Conservation (phyloP, 2,797 vertebrate genomes). For the Bradypus variegatus region DNA sequence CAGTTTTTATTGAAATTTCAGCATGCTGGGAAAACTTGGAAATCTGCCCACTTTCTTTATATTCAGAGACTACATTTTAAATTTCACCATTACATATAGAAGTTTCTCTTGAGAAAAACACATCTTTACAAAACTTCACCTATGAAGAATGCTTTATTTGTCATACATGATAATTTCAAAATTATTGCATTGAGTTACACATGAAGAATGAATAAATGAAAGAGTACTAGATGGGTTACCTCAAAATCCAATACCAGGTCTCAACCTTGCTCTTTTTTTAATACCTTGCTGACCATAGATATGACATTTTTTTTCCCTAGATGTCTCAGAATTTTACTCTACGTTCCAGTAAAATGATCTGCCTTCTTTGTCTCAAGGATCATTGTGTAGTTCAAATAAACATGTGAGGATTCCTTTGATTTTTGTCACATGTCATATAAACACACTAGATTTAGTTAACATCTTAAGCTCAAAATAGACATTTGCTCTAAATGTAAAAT, state of each 20-base stretch:
- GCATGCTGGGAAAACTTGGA: background rate
- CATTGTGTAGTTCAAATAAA: background rate
- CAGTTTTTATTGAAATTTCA: constrained; percentile 43
- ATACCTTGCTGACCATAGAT: background rate
- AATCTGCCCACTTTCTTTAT: constrained; percentile 29
- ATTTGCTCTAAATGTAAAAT: background rate
- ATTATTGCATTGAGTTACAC: background rate
- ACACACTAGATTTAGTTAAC: background rate
- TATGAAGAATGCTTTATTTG: background rate
- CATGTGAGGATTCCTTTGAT: background rate
- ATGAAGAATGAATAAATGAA: background rate
- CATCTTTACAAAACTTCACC: background rate
- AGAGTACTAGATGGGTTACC: background rate
- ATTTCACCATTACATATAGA: background rate
- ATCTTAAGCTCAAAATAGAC: background rate
- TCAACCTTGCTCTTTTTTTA: background rate
- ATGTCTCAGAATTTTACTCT: background rate
- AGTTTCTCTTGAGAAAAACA: background rate
- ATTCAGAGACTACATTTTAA: constrained; percentile 40
- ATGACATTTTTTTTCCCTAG: background rate
- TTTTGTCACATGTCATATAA: background rate
- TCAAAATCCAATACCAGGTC: background rate
- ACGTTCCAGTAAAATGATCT: background rate
- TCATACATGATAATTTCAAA: background rate
- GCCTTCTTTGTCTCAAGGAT: background rate